These are phyloP conservation scores for Desmophyllum pertusum DNA, from an alignment of 92 coral and sea anemone species.

Conservation along the genomic window DNA sequence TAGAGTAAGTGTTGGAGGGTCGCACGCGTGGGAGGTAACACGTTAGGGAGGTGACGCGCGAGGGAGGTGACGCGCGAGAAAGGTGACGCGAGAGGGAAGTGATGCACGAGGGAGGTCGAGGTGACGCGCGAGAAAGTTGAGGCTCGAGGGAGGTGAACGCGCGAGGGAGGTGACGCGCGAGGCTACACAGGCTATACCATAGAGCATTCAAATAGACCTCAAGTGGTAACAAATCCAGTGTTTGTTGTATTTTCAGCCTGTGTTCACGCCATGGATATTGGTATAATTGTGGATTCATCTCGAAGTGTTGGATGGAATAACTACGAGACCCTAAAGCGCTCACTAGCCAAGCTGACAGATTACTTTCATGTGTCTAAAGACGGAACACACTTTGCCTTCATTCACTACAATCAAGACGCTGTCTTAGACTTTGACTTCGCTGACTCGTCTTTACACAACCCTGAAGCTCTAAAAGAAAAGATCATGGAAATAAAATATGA, in stretches of 20 bases:
- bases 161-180: too few species aligned
- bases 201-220: too few species aligned
- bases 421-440: constrained; percentile 73
- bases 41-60: too few species aligned
- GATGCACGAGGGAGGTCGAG: too few species aligned
- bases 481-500: constrained; percentile 71
- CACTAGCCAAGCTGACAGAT: constrained; percentile 70
- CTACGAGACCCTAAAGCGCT: constrained; percentile 73
- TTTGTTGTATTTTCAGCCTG: constrained; percentile 60
- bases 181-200: too few species aligned
- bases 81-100: too few species aligned
- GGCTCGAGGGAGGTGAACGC: too few species aligned
- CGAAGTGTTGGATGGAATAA: constrained; percentile 67
- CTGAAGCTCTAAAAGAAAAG: constrained; percentile 65
- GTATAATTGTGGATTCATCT: constrained; percentile 74
- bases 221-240: background rate
- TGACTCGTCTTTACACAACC: constrained; percentile 67
- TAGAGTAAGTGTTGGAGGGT: too few species aligned
- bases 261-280: constrained; percentile 82
- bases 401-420: constrained; percentile 83
- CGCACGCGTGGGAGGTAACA: too few species aligned
- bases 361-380: constrained; percentile 81
- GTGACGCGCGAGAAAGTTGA: too few species aligned
- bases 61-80: too few species aligned
- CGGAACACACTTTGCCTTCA: constrained; percentile 84